These are phyloP conservation scores for Daubentonia madagascariensis DNA, from an alignment of 2,113 vertebrate genomes.

Conservation along the genomic window DNA sequence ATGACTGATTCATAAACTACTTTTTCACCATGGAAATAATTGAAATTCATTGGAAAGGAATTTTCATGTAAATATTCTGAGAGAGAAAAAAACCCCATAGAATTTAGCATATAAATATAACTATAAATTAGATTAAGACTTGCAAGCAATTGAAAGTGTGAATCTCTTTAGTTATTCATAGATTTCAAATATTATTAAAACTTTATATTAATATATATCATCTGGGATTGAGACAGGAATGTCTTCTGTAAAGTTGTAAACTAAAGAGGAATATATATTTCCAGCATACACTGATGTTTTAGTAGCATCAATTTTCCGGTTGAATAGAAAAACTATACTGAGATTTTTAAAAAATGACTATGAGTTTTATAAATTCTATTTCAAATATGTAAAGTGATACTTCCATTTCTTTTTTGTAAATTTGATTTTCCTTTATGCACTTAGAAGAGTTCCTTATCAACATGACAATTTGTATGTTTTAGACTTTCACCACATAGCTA, in stretches of 20 bases:
- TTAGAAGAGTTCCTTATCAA: not conserved
- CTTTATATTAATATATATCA: not conserved
- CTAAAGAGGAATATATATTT: not conserved
- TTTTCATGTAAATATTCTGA: not conserved
- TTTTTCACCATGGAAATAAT: not conserved
- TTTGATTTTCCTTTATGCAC: not conserved
- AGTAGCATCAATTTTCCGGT: not conserved
- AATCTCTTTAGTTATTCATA: not conserved
- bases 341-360: not conserved
- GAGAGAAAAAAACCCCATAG: not conserved
- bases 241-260: not conserved
- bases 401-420: slow-evolving; percentile 21
- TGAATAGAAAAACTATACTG: not conserved
- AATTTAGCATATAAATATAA: not conserved
- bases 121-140: not conserved
- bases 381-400: not conserved
- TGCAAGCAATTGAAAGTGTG: not conserved
- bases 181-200: not conserved
- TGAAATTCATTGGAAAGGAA: not conserved
- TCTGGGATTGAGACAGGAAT: not conserved
- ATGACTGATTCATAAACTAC: not conserved
- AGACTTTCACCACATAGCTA: not conserved
- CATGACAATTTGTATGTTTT: not conserved
- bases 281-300: not conserved
- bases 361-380: not conserved